These are phyloP conservation scores for Rhyacichthys aspro DNA, from an alignment of 2,797 vertebrate genomes.

Conservation along the genomic window DNA sequence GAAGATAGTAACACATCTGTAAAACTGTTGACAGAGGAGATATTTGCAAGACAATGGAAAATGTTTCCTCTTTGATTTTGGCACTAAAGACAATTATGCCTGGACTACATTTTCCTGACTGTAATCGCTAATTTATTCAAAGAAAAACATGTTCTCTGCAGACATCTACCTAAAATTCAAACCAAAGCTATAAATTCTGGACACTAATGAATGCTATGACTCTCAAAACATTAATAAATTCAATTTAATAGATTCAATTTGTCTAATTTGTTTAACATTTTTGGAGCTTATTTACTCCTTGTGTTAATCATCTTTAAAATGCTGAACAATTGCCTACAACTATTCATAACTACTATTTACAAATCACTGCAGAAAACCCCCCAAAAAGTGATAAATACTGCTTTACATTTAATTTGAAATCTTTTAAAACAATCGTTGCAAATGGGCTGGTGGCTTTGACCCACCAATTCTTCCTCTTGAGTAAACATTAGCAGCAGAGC, in stretches of 20 bases:
- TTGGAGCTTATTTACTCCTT: too few species aligned
- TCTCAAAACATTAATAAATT: conserved; percentile 30
- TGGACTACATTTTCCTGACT: conserved; percentile 14
- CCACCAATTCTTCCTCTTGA: conserved; percentile 37
- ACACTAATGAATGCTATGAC: conserved; percentile 32
- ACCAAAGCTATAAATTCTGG: conserved; percentile 27
- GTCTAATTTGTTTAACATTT: not conserved
- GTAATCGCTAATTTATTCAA: conserved; percentile 23
- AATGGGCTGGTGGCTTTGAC: not conserved
- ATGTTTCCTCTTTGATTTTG: too few species aligned
- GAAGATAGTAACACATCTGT: not conserved
- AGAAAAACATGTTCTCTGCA: conserved; percentile 22
- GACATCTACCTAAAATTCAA: conserved; percentile 37
- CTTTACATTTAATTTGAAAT: not conserved
- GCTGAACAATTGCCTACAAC: too few species aligned
- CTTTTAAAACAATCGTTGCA: not conserved
- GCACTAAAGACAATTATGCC: too few species aligned
- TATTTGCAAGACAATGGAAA: not conserved
- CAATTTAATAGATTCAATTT: conserved; percentile 22
- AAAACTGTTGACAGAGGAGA: not conserved
- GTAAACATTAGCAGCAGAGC: conserved; percentile 6
- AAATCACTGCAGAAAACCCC: too few species aligned
- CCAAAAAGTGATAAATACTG: too few species aligned
- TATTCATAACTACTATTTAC: too few species aligned
- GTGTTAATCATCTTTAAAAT: too few species aligned